Base-by-base conservation (phyloP, 2,113 vertebrate species). In the Neomonachus schauinslandi region DNA sequence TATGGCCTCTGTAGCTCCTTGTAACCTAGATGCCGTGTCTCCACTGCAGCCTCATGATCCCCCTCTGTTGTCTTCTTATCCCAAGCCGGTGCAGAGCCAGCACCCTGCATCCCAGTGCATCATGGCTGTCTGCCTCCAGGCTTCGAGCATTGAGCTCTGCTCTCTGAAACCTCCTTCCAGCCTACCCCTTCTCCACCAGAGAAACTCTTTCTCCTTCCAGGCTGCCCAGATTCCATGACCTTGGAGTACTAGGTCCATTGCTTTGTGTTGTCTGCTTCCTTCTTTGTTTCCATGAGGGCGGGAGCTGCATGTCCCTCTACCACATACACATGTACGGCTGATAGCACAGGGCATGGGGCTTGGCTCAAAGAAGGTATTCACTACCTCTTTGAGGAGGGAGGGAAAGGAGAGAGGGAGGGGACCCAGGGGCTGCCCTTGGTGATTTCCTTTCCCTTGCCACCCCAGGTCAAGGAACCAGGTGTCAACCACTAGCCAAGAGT, bases 91-190 rank as follows among this genome's bases (percentile, higher is more conserved):
- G 36, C 53, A 39, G 26, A 51, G 15, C 63, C 15, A 92, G 13
- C 42, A 10, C 28, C 1, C 4, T 18, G 55, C 4, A 15, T 28
- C 33, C 69, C 1, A 0, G 16, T 10, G 7, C 4, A 22, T 22
- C 39, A 21, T 2, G 36, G 55, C 63, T 49, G 51, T 36, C 46
- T 5, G 67, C 10, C 59, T 55, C 11, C 13, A 11, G 28, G 39
- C 28, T 55, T 31, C 7, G 13, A 36, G 36, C 14, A 33, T 0
- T 33, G 5, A 13, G 51, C 7, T 22, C 8, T 9, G 8, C 4
- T 14, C 14, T 59, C 42, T 33, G 36, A 67, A 42, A 57, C 53
- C 13, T 49, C 26, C 7, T 92, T 81, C 65, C 90, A 71, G 19
- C 51, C 28, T 55, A 5, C 9, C 7, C 6, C 51, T 77, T 51